Evolutionary conservation across 2,113 vertebrate species (phyloP), one percentile per base, ranked within the genome.

Genomic region (Ictalurus punctatus): DNA sequence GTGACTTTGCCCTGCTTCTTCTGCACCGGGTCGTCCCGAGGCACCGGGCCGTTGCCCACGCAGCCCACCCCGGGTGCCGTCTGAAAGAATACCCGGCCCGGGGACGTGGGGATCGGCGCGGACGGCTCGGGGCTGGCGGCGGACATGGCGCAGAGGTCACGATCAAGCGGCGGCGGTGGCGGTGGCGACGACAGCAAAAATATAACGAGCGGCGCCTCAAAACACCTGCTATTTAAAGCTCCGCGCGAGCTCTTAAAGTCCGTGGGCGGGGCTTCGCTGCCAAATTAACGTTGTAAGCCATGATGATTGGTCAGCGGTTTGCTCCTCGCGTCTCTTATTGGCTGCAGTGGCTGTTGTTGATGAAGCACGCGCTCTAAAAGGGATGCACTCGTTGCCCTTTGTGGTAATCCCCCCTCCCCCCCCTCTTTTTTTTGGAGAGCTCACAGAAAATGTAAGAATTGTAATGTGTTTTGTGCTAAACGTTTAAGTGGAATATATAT

Each of bases 1-100:
- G 98, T 99, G 94, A 99, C 98, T 96, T 99, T 99, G 56, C 98
- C 98, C 91, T 98, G 98, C 93, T 95, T 97, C 93, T 96, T 97
- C 89, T 97, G 97, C 88, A 95, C 96, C 85, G 96, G 93, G 87
- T 97, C 97, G 79, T 96, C 96, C 58, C 95, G 93, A 81, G 93
- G 92, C 93, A 95, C 92, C 88, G 94, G 94, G 34, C 92, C 93
- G 90, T 93, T 92, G 3, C 95, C 94, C 61, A 95, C 93, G 93
- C 96, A 95, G 54, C 96, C 96, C 67, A 96, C 94, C 1, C 93
- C 95, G 94, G 93, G 94, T 88, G 92, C 95, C 27, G 91, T 93
- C 92, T 99, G 97, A 94, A 99, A 99, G 94, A 98, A 98, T 82
- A 99, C 98, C 16, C 97, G 97, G 90, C 93, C 92, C 63, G 93